Evolutionary conservation across 1,140 invertebrate genomes (phyloP), one percentile per base, ranked within the genome.

Genomic region (Notospermus geniculatus): DNA sequence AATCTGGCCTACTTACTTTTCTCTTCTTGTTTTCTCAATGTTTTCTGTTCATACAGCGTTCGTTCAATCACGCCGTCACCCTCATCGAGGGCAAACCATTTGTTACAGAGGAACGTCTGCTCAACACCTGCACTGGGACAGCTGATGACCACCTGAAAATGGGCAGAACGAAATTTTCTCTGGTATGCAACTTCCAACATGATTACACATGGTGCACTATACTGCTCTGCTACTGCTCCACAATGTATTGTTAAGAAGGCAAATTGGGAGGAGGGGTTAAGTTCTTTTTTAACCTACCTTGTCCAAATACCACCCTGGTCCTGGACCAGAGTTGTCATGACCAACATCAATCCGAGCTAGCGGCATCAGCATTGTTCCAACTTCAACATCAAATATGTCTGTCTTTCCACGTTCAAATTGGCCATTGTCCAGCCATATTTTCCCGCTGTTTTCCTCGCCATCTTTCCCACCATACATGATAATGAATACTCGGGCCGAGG

Each of bases 301-400:
- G 2, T 82, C 79, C 53, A 80, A 65, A 63, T 70, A 77, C 80
- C 80, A 82, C 2, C 78, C 80, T 1, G 79, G 64, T 4, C 65
- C 74, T 1, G 63, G 43, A 0, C 80, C 80, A 29, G 55, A 71
- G 62, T 80, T 73, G 64, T 82, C 80, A 66, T 82, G 80, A 9
- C 81, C 80, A 17, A 82, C 67, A 27, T 79, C 78, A 32, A 82
- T 63, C 43, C 69, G 64, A 13, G 74, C 67, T 15, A 82, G 57
- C 0, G 81, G 81, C 64, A 77, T 80, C 23, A 82, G 23, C 68
- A 72, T 66, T 28, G 71, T 70, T 15, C 66, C 67, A 11, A 80
- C 65, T 23, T 77, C 73, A 30, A 82, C 69, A 39, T 75, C 74
- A 60, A 80, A 79, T 15, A 76, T 73, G 63, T 80, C 73, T 2